Evolutionary conservation across 2,113 vertebrate genomes (phyloP).

Genomic region (Laticauda colubrina): DNA sequence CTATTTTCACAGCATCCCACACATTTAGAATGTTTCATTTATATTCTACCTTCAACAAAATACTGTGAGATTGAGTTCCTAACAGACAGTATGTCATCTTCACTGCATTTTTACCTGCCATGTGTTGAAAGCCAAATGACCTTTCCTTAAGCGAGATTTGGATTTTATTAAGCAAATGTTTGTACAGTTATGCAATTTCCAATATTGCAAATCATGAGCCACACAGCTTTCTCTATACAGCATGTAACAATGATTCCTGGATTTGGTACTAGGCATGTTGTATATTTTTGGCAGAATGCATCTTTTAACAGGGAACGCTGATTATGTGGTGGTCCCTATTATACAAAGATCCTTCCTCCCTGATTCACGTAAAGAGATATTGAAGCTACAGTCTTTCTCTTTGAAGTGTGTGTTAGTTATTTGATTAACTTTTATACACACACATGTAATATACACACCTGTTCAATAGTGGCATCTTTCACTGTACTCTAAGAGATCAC

Average conservation of each 20-base stretch:
- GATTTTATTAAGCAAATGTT: slow-evolving; percentile 22
- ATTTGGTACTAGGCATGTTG: neutral
- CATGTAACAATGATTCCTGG: rapidly evolving
- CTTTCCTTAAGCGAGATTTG: slow-evolving; percentile 9
- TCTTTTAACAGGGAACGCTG: neutral
- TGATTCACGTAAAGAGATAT: neutral
- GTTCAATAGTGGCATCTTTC: neutral
- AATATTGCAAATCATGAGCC: neutral
- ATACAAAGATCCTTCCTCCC: neutral
- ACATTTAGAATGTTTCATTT: slow-evolving; percentile 38
- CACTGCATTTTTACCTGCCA: neutral
- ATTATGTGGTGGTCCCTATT: neutral
- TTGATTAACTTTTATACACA: neutral
- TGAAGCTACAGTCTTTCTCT: neutral
- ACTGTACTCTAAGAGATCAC: neutral
- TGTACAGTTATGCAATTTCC: neutral
- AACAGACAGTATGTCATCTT: slow-evolving; percentile 23
- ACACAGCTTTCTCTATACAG: neutral
- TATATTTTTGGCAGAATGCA: neutral
- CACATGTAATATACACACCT: neutral
- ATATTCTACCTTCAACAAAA: slow-evolving; percentile 27
- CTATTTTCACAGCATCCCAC: slow-evolving; percentile 47
- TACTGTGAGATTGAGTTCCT: neutral
- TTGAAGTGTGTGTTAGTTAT: neutral
- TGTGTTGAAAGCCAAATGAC: neutral